Base-by-base conservation (phyloP, 2,888 invertebrate species). In the Eupithecia exiguata region DNA sequence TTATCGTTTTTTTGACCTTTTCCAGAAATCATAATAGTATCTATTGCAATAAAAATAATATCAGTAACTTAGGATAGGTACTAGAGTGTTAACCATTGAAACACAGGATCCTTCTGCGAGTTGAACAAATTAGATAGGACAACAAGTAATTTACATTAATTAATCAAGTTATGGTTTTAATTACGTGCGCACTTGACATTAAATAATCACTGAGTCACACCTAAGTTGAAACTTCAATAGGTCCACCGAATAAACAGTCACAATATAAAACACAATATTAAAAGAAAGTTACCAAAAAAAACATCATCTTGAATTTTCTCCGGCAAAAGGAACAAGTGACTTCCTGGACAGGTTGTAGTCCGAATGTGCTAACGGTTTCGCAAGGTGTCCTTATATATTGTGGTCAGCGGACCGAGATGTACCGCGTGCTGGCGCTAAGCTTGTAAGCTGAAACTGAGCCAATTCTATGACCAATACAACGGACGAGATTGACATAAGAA, bases 311-410 rank as follows among this genome's bases (percentile, higher is more conserved):
- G 87, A 79, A 81, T 80, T 82, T 71, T 81, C 80, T 82, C 80
- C 76, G 85, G 87, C 85, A 87, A 89, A 87, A 88, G 84, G 84
- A 85, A 88, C 91, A 87, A 88, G 87, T 89, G 88, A 93, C 89
- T 93, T 93, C 93, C 94, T 93, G 93, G 88, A 89, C 91, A 87
- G 87, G 87, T 86, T 88, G 88, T 88, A 84, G 88, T 89, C 88
- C 88, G 93, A 93, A 89, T 94, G 93, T 91, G 94, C 84, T 89
- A 88, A 91, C 90, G 91, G 90, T 94, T 91, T 92, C 89, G 92
- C 89, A 93, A 93, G 90, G 89, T 91, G 86, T 89, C 91, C 87
- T 84, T 94, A 91, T 94, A 94, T 93, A 93, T 90, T 87, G 87
- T 86, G 88, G 85, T 84, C 86, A 86, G 83, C 84, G 84, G 85